These are phyloP conservation scores for Noctuana brunneofusca DNA, from an alignment of 2,888 invertebrate species.

Conservation along the genomic window DNA sequence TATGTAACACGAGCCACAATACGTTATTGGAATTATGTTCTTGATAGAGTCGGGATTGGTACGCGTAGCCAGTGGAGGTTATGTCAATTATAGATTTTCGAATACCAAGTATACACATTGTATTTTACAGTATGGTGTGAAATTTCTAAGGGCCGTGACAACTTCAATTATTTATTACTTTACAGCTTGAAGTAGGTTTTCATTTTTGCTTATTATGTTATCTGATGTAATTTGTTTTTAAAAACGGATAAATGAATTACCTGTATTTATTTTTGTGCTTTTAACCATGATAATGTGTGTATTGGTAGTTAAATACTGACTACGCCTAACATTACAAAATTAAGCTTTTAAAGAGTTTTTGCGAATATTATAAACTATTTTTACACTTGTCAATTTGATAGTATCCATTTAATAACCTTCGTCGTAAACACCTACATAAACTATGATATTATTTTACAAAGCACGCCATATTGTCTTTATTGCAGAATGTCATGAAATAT, in stretches of 20 bases:
- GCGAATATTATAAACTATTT: neutral
- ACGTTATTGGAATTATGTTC: conserved; percentile 34
- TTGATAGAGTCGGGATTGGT: conserved; percentile 25
- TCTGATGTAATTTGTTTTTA: too few species aligned
- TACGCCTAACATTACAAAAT: neutral
- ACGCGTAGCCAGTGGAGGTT: conserved; percentile 21
- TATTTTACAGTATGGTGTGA: too few species aligned
- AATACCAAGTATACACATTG: conserved; percentile 4
- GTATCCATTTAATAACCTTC: conserved; percentile 17
- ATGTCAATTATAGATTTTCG: conserved; percentile 19
- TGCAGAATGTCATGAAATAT: conserved; percentile 46
- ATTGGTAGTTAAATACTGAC: neutral
- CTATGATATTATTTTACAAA: conserved; percentile 58
- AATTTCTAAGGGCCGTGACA: too few species aligned
- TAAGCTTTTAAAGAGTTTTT: neutral
- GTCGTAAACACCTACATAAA: conserved; percentile 38
- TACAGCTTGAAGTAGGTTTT: too few species aligned
- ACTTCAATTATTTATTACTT: too few species aligned
- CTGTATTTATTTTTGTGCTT: too few species aligned
- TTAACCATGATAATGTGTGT: too few species aligned
- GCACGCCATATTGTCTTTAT: conserved; percentile 76
- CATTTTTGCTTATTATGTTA: too few species aligned
- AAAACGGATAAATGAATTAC: too few species aligned
- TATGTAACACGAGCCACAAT: conserved; percentile 28
- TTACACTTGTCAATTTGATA: conserved; percentile 17